Evolutionary conservation across 2,797 vertebrate species (phyloP).

Genomic region (Peromyscus eremicus): DNA sequence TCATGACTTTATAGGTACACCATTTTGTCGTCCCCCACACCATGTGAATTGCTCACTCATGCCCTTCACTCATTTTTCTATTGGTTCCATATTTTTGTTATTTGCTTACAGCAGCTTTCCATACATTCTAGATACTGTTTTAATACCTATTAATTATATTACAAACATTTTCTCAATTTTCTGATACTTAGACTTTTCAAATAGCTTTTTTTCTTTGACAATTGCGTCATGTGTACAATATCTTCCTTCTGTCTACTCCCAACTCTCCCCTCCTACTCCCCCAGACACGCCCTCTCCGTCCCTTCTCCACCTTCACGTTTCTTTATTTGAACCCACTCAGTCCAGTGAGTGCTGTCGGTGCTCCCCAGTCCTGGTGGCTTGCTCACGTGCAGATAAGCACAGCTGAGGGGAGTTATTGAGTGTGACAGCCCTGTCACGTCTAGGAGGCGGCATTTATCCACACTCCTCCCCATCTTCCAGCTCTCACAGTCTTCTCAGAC

Average conservation of each 20-base stretch:
- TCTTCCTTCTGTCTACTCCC: not conserved
- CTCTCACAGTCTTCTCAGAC: not conserved
- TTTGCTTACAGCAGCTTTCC: slow-evolving; percentile 3
- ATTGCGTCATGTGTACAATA: not conserved
- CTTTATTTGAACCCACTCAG: not conserved
- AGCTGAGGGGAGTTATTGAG: not conserved
- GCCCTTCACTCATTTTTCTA: not conserved
- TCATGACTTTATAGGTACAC: not conserved
- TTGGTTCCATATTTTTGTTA: not conserved
- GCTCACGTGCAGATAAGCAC: not conserved
- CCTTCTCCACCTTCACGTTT: not conserved
- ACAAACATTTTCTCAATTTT: slow-evolving; percentile 24
- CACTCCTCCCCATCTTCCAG: fast-evolving
- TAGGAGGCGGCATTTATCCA: not conserved
- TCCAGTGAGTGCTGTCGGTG: not conserved
- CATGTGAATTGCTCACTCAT: slow-evolving; percentile 2
- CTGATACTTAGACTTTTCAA: not conserved
- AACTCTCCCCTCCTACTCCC: too few species aligned
- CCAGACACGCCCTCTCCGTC: too few species aligned
- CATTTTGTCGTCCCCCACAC: not conserved
- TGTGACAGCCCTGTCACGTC: not conserved
- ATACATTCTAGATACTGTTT: slow-evolving; percentile 19
- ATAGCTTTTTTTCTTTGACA: not conserved
- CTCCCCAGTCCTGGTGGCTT: not conserved
- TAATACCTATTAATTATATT: slow-evolving; percentile 11